phyloP scores from a whole-genome alignment of 1,140 invertebrate genomes.

The Asobara japonica region DNA sequence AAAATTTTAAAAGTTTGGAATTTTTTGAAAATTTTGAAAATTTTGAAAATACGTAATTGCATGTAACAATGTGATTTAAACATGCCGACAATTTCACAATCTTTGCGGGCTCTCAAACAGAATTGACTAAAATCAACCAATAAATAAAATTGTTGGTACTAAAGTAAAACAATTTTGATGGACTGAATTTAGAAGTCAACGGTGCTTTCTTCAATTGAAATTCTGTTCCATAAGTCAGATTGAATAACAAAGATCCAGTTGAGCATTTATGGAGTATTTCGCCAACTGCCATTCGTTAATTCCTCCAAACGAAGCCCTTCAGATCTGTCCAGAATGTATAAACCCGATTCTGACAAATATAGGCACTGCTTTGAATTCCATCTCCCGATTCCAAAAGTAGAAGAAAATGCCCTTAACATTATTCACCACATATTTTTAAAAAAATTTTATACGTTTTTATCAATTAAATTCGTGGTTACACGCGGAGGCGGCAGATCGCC shows the following conservation, averaged over 20 bases:
- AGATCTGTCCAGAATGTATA: conserved; percentile 1
- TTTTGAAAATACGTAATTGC: too few species aligned
- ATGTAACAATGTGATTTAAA: too few species aligned
- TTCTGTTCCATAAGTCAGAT: background rate
- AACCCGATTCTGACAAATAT: background rate
- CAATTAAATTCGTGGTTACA: too few species aligned
- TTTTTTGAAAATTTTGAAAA: too few species aligned
- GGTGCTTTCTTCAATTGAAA: background rate
- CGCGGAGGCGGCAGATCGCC: too few species aligned
- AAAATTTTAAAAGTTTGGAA: too few species aligned
- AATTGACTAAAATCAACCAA: too few species aligned
- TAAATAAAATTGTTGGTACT: background rate
- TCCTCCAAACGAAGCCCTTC: conserved; percentile 4
- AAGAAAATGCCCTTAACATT: background rate
- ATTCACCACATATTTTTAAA: background rate
- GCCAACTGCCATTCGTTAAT: conserved; percentile 4
- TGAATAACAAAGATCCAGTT: background rate
- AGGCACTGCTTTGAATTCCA: background rate
- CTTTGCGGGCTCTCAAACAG: too few species aligned
- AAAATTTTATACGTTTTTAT: too few species aligned
- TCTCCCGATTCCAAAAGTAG: background rate
- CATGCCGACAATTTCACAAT: too few species aligned
- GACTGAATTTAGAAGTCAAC: background rate
- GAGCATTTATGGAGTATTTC: background rate
- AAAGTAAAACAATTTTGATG: background rate